Conservation (phyloP, 2,888 invertebrate species). For the Teinopalpus imperialis region DNA sequence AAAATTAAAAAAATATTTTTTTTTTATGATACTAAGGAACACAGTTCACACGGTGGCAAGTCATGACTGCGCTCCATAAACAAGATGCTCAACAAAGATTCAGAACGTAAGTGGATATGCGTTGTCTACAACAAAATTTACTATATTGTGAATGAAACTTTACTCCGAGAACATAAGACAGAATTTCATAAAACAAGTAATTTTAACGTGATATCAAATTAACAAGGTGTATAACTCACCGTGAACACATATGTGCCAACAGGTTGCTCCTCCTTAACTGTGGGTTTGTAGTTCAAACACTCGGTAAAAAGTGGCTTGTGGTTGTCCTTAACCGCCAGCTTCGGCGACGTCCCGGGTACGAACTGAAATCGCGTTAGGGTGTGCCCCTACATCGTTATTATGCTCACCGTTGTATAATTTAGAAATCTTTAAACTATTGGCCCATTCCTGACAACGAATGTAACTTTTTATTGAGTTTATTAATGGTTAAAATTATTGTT, state of each 20-base stretch:
- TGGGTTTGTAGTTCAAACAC: slow-evolving; percentile 91
- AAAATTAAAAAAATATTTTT: too few species aligned
- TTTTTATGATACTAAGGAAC: too few species aligned
- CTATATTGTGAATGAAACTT: background rate
- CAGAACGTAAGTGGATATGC: too few species aligned
- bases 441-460: slow-evolving; percentile 19
- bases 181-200: too few species aligned
- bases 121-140: too few species aligned
- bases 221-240: slow-evolving; percentile 79
- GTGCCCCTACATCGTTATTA: slow-evolving; percentile 51
- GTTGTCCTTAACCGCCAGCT: slow-evolving; percentile 84
- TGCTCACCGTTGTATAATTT: slow-evolving; percentile 11
- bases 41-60: too few species aligned
- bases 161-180: too few species aligned
- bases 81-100: too few species aligned
- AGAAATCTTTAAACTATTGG: slow-evolving; percentile 1
- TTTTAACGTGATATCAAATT: background rate
- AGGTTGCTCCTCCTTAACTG: slow-evolving; percentile 89
- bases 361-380: slow-evolving; percentile 63
- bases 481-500: too few species aligned
- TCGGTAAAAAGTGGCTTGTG: slow-evolving; percentile 94
- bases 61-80: too few species aligned
- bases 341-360: slow-evolving; percentile 54
- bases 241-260: slow-evolving; percentile 88
- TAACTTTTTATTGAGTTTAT: too few species aligned